These are phyloP conservation scores for Orthosia gracilis DNA, from an alignment of 2,888 invertebrate species.

Conservation along the genomic window DNA sequence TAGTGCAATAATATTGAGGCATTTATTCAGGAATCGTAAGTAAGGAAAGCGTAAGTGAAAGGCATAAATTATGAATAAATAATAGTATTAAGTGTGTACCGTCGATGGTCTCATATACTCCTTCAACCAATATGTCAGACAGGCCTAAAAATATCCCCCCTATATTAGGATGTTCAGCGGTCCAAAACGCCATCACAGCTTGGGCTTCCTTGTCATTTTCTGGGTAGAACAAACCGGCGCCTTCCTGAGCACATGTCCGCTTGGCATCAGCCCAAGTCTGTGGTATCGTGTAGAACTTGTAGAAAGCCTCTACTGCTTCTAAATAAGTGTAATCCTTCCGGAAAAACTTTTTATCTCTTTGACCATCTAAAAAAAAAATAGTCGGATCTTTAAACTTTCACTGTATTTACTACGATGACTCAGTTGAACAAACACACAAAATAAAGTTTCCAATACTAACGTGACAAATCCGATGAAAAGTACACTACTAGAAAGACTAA, in stretches of 20 bases:
- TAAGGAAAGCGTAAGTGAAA: background rate
- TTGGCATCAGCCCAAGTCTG: slow-evolving; percentile 32
- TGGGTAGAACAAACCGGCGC: slow-evolving; percentile 37
- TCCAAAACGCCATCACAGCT: slow-evolving; percentile 33
- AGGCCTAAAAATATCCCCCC: slow-evolving; percentile 56
- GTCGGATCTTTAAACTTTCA: background rate
- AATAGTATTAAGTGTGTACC: slow-evolving; percentile 3
- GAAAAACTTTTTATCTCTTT: slow-evolving; percentile 58
- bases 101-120: slow-evolving; percentile 56
- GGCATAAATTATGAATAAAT: background rate
- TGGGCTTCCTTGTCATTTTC: slow-evolving; percentile 1
- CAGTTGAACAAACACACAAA: background rate
- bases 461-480: slow-evolving; percentile 15
- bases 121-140: slow-evolving; percentile 37
- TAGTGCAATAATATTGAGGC: too few species aligned
- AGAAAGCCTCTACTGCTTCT: slow-evolving; percentile 22
- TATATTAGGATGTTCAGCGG: background rate
- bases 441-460: slow-evolving; percentile 41
- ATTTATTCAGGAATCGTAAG: too few species aligned
- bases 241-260: slow-evolving; percentile 15
- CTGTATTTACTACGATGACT: background rate
- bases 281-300: slow-evolving; percentile 13
- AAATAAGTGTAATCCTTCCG: slow-evolving; percentile 69
- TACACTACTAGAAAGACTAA: slow-evolving; percentile 37
- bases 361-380: slow-evolving; percentile 35